Evolutionary conservation across 2,113 vertebrate species (phyloP).

Genomic region (Antechinus stuartii): DNA sequence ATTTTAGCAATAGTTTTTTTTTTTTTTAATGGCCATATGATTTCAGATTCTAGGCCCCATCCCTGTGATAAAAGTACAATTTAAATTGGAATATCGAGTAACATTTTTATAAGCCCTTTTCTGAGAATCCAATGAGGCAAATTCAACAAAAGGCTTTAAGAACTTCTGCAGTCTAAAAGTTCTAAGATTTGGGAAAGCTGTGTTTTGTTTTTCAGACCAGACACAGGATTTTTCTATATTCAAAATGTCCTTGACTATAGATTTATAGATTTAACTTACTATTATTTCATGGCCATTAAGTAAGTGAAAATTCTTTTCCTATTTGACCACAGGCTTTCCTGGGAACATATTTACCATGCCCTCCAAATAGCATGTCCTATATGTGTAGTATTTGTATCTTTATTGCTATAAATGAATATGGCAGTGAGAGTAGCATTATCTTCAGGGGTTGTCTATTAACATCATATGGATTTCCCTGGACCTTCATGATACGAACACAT

Average conservation of each 20-base stretch:
- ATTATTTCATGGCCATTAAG: constrained; percentile 21
- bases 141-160: constrained; percentile 13
- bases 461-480: constrained; percentile 43
- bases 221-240: neutral
- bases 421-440: neutral
- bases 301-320: neutral
- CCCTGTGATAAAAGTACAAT: neutral
- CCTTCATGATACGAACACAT: constrained; percentile 25
- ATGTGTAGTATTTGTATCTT: neutral
- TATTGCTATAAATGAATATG: neutral
- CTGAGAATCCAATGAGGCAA: neutral
- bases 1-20: neutral
- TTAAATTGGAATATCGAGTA: neutral
- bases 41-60: neutral
- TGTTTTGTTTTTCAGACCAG: neutral
- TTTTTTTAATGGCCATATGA: neutral
- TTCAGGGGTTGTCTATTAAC: constrained; percentile 39
- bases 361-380: neutral
- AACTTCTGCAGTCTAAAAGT: constrained; percentile 28
- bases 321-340: neutral
- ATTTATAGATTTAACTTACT: neutral
- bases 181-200: neutral
- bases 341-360: neutral
- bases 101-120: neutral
- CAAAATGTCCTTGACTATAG: constrained; percentile 3